Evolutionary conservation across 2,888 invertebrate genomes (phyloP).

Genomic region (Choristoneura rosaceana): DNA sequence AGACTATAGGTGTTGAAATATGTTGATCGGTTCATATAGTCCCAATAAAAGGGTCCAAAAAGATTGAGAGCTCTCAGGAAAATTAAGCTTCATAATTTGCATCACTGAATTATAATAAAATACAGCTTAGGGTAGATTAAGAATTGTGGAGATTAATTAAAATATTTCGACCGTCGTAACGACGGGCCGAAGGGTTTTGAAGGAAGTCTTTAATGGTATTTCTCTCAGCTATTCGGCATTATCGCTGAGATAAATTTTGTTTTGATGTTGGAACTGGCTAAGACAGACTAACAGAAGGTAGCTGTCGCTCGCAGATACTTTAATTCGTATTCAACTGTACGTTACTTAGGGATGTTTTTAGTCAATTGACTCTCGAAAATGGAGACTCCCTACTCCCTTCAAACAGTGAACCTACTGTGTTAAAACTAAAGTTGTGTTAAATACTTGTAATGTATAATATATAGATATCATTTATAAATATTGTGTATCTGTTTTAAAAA

Average conservation of each 20-base stretch:
- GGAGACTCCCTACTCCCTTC: too few species aligned
- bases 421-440: too few species aligned
- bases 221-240: conserved; percentile 1
- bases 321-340: not conserved
- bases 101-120: conserved; percentile 40
- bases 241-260: not conserved
- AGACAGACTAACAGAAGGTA: not conserved
- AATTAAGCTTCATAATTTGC: conserved; percentile 60
- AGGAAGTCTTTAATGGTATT: conserved; percentile 2
- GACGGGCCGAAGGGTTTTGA: conserved; percentile 4
- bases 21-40: conserved; percentile 47
- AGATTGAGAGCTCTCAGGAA: conserved; percentile 65
- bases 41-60: conserved; percentile 56
- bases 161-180: conserved; percentile 9
- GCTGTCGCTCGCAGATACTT: not conserved
- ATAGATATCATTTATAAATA: too few species aligned
- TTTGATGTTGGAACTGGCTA: not conserved
- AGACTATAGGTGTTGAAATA: too few species aligned
- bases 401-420: too few species aligned
- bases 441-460: too few species aligned
- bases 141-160: conserved; percentile 12
- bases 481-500: too few species aligned
- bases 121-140: conserved; percentile 38
- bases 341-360: too few species aligned
- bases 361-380: too few species aligned